Evolutionary conservation across 2,888 invertebrate genomes (phyloP).

Genomic region (Drosophila bunnanda): DNA sequence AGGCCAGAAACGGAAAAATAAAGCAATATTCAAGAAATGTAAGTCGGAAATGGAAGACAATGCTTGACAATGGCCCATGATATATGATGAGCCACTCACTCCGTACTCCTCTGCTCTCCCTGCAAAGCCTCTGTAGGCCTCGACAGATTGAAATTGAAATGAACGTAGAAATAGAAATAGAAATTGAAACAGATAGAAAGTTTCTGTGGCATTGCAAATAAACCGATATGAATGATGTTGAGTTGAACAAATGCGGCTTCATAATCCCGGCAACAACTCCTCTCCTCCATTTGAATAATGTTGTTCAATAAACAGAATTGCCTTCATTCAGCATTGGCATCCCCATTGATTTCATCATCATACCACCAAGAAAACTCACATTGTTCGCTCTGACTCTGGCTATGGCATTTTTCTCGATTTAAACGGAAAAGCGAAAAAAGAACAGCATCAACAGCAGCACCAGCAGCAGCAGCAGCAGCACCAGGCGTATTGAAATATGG

Average conservation of each 20-base stretch:
- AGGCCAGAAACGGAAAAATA: constrained; percentile 58
- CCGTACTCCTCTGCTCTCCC: not conserved
- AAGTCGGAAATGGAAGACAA: constrained; percentile 57
- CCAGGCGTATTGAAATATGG: constrained; percentile 71
- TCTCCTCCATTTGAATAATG: constrained; percentile 67
- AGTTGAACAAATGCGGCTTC: constrained; percentile 63
- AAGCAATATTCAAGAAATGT: constrained; percentile 46
- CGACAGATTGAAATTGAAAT: constrained; percentile 27
- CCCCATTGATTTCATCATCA: constrained; percentile 22
- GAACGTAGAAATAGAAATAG: constrained; percentile 37
- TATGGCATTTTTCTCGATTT: constrained; percentile 50
- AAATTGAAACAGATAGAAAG: constrained; percentile 70
- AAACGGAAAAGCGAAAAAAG: constrained; percentile 22
- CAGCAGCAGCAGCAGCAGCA: constrained; percentile 40
- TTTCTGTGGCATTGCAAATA: constrained; percentile 26
- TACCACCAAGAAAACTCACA: constrained; percentile 48
- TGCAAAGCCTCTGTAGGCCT: not conserved
- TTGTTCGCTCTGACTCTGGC: constrained; percentile 43
- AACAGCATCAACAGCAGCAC: constrained; percentile 40
- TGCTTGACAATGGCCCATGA: constrained; percentile 60
- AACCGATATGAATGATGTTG: constrained; percentile 59
- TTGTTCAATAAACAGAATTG: constrained; percentile 75
- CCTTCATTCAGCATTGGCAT: constrained; percentile 59
- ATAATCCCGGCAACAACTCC: constrained; percentile 59
- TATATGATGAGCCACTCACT: constrained; percentile 54